phyloP scores from a whole-genome alignment of 2,888 invertebrate genomes.

The Thecophora atra region DNA sequence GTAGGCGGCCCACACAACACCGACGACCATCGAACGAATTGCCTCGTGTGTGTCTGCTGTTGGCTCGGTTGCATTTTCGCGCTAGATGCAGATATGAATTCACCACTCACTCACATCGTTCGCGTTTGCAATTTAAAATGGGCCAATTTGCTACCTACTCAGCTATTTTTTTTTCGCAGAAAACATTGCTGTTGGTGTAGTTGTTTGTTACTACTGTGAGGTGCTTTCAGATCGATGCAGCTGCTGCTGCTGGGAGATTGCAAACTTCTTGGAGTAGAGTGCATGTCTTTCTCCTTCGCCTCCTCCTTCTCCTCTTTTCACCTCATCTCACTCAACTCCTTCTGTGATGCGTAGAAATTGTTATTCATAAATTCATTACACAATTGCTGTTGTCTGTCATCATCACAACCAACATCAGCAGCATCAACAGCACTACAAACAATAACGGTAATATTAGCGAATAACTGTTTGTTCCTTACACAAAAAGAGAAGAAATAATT shows the following conservation, averaged over 20 bases:
- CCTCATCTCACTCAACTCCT: background rate
- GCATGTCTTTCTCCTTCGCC: background rate
- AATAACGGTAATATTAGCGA: slow-evolving; percentile 1
- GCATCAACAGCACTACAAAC: slow-evolving; percentile 5
- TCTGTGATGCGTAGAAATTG: slow-evolving; percentile 21
- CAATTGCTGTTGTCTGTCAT: slow-evolving; percentile 30
- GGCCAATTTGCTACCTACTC: slow-evolving; percentile 35
- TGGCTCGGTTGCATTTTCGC: background rate
- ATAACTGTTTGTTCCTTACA: too few relatives aligned
- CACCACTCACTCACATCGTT: background rate
- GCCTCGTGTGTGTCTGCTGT: background rate
- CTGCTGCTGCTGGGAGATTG: slow-evolving; percentile 36
- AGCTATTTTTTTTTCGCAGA: background rate
- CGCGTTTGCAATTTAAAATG: slow-evolving; percentile 23
- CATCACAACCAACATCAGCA: slow-evolving; percentile 3
- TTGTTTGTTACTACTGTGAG: slow-evolving; percentile 49
- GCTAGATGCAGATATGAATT: slow-evolving; percentile 1
- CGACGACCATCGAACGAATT: background rate
- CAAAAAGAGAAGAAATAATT: background rate
- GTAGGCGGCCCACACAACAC: slow-evolving; percentile 26
- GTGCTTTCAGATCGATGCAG: slow-evolving; percentile 49
- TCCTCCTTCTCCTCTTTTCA: background rate
- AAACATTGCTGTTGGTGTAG: slow-evolving; percentile 27
- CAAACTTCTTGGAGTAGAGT: background rate
- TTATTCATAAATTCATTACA: slow-evolving; percentile 37